A percentile compares a stretch with the other conserved stretches of the same genome.
Evolutionary conservation across 2,888 invertebrate species (phyloP).

Genomic region (Biston stratarius): DNA sequence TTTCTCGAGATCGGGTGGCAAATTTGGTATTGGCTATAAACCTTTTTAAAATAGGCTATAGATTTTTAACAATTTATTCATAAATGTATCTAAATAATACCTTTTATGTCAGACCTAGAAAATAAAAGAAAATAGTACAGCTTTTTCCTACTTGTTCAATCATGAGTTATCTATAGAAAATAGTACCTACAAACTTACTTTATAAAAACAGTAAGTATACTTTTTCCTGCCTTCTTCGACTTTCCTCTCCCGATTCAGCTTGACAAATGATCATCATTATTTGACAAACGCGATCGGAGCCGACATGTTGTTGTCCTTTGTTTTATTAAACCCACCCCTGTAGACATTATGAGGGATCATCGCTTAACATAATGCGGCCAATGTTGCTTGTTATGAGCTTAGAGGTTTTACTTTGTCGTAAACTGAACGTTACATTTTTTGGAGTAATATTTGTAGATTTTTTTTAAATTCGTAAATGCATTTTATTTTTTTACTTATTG

Average conservation of each 20-base stretch:
- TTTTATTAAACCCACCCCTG: conserved; percentile 80
- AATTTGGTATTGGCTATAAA: too few relatives aligned
- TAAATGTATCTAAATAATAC: too few relatives aligned
- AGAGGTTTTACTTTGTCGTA: conserved; percentile 40
- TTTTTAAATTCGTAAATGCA: not conserved
- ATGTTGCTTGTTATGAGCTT: conserved; percentile 59
- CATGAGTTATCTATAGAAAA: too few relatives aligned
- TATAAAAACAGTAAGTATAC: conserved; percentile 14
- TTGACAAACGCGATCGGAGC: conserved; percentile 79
- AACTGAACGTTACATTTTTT: conserved; percentile 28
- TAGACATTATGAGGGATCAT: conserved; percentile 67
- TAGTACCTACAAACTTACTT: not conserved
- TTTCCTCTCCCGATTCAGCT: conserved; percentile 66
- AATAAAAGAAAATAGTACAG: too few relatives aligned
- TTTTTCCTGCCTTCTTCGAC: conserved; percentile 34
- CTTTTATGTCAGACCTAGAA: too few relatives aligned
- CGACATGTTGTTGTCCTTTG: conserved; percentile 83
- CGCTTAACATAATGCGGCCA: conserved; percentile 58
- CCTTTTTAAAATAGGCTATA: too few relatives aligned
- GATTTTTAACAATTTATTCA: too few relatives aligned
- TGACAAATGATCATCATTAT: conserved; percentile 86
- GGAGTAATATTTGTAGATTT: conserved; percentile 16
- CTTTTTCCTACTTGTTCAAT: too few relatives aligned
- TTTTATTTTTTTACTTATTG: too few relatives aligned
- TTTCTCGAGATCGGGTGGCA: too few relatives aligned